Percentiles rank a stretch among this genome's conserved stretches.
These are phyloP conservation scores for Unio delphinus DNA, from an alignment of 2,888 invertebrate species.

Conservation along the genomic window DNA sequence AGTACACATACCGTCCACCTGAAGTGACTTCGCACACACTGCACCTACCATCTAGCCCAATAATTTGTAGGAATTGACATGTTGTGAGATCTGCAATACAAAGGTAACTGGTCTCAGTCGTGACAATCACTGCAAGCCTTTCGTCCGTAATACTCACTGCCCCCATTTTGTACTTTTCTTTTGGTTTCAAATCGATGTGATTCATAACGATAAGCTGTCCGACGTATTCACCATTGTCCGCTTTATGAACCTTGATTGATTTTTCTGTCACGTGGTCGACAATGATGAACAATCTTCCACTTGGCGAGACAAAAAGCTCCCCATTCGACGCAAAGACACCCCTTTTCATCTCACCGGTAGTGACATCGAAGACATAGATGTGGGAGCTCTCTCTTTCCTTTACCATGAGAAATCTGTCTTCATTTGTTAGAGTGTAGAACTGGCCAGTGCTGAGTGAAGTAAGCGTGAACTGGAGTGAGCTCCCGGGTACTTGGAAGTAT, in stretches of 20 bases:
- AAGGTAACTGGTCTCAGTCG: slow-evolving; percentile 64
- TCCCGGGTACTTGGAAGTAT: slow-evolving; percentile 65
- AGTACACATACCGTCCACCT: slow-evolving; percentile 61
- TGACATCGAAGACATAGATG: slow-evolving; percentile 60
- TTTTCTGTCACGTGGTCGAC: slow-evolving; percentile 66
- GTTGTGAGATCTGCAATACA: slow-evolving; percentile 61
- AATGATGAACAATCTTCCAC: slow-evolving; percentile 56
- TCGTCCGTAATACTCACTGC: slow-evolving; percentile 55
- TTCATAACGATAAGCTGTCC: slow-evolving; percentile 69
- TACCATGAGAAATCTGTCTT: slow-evolving; percentile 50
- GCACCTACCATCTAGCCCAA: slow-evolving; percentile 60
- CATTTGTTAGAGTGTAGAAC: slow-evolving; percentile 46
- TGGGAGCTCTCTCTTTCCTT: slow-evolving; percentile 56
- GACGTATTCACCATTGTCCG: slow-evolving; percentile 59
- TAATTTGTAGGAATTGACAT: slow-evolving; percentile 60
- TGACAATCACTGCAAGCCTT: slow-evolving; percentile 59
- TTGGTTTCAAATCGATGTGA: slow-evolving; percentile 59
- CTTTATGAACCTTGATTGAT: slow-evolving; percentile 64
- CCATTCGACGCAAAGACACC: slow-evolving; percentile 64
- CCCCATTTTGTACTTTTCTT: slow-evolving; percentile 61
- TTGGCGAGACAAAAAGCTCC: slow-evolving; percentile 61
- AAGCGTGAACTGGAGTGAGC: slow-evolving; percentile 61
- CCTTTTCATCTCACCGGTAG: slow-evolving; percentile 52
- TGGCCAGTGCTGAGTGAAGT: slow-evolving; percentile 40
- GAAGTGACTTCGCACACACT: slow-evolving; percentile 61